Evolutionary conservation across 1,140 invertebrate genomes (phyloP).

Genomic region (Hycleus phaleratus): DNA sequence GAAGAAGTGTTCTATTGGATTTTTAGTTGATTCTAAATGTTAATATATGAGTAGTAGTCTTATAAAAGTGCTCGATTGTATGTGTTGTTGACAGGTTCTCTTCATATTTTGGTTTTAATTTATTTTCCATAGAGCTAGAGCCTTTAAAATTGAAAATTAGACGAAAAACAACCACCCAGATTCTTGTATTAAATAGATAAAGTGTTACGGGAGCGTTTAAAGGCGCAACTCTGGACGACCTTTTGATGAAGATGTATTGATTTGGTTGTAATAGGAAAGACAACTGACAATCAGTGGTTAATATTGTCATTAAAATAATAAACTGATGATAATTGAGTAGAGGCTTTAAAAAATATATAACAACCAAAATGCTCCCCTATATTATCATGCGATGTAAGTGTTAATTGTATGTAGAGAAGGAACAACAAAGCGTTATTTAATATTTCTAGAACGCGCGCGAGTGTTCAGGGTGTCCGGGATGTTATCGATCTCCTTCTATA

Average conservation of each 20-base stretch:
- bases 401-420: conserved; percentile 26
- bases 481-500: conserved; percentile 30
- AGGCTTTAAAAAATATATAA: conserved; percentile 21
- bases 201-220: conserved; percentile 8
- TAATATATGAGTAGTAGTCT: conserved; percentile 6
- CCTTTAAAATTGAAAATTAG: no score
- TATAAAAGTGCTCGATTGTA: conserved; percentile 10
- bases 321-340: conserved; percentile 27
- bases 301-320: conserved; percentile 1
- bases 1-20: conserved; percentile 11
- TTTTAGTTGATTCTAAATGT: conserved; percentile 11
- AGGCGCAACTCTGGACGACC: conserved; percentile 12
- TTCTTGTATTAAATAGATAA: conserved; percentile 11
- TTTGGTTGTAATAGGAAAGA: conserved; percentile 5
- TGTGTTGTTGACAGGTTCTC: conserved; percentile 8
- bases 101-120: conserved; percentile 8
- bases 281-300: background rate
- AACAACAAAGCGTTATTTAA: background rate
- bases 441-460: conserved; percentile 23
- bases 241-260: conserved; percentile 19
- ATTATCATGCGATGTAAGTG: conserved; percentile 38
- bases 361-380: conserved; percentile 30
- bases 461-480: conserved; percentile 24
- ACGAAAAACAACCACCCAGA: background rate
- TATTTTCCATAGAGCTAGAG: background rate